Base-by-base conservation (phyloP, 2,113 vertebrate species). In the Apus apus region DNA sequence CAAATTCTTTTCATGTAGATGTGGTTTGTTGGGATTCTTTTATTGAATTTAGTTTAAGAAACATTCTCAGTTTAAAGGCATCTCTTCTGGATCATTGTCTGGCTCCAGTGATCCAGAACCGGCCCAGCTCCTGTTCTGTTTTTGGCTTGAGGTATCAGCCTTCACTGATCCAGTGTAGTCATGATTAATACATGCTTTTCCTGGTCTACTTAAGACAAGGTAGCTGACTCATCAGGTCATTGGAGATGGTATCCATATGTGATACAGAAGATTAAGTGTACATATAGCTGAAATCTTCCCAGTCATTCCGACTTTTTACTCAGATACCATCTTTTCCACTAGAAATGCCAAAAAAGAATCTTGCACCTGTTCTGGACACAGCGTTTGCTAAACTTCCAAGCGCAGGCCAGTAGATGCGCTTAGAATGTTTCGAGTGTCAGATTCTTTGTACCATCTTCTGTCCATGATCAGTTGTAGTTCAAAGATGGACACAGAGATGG, bases 291-390 rank as follows among this genome's bases (percentile, higher is more conserved):
- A 66, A 70, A 17, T 38, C 51, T 48, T 75, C 8, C 2, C 13
- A 29, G 40, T 38, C 11, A 25, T 56, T 93, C 25, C 32, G 51
- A 11, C 29, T 51, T 81, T 5, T 30, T 65, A 13, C 51, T 57
- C n/a, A 3, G 29, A 14, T 70, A 32, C 16, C 8, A 2, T 45
- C 15, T 61, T 48, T 36, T 1, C 8, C 16, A 8, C 34, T 70
- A 66, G 29, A 85, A 87, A 19, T 48, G 34, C 15, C 34, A 9
- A 21, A 27, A 46, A 48, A 29, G 43, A 30, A 15, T 57, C 40
- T 30, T 34, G 5, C 2, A 6, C 29, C 36, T 86, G 2, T 90
- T 67, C 20, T 61, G 40, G 46, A 62, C 1, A 0, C 0, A 2
- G 5, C 7, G 13, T 86, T 96, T 79, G 36, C 18, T 91, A 8